Conservation (phyloP, 2,113 vertebrate species). For the Glaucidium brasilianum region DNA sequence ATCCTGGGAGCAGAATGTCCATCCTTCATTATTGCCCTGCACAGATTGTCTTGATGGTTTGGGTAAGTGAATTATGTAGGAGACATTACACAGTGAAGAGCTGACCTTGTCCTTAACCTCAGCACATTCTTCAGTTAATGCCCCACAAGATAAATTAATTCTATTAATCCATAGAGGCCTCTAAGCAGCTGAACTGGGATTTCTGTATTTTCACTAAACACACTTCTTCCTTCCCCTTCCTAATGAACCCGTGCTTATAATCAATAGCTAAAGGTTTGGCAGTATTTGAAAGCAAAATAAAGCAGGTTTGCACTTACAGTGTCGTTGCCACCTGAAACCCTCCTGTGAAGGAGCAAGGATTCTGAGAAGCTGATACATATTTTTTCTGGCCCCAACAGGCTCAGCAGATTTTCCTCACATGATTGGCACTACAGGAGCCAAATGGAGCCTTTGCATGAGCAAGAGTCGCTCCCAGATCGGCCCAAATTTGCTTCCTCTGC, state of each 20-base stretch:
- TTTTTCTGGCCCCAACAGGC: not conserved
- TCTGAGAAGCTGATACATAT: not conserved
- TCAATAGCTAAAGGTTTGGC: not conserved
- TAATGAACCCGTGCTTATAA: not conserved
- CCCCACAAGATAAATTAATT: slow-evolving; percentile 34
- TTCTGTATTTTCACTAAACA: slow-evolving; percentile 22
- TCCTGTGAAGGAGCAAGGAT: not conserved
- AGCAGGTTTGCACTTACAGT: not conserved
- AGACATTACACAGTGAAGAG: not conserved
- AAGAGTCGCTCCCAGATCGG: not conserved
- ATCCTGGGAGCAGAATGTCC: not conserved
- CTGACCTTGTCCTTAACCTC: slow-evolving; percentile 60
- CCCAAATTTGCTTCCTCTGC: not conserved
- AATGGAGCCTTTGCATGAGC: not conserved
- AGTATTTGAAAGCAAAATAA: not conserved
- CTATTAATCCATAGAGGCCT: slow-evolving; percentile 11
- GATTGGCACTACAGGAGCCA: not conserved
- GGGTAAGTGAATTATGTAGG: slow-evolving; percentile 45
- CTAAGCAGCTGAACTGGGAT: slow-evolving; percentile 15
- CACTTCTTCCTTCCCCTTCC: not conserved
- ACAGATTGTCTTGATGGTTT: slow-evolving; percentile 32
- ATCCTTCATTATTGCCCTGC: slow-evolving; percentile 30
- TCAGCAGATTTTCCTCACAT: not conserved
- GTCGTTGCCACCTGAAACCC: not conserved
- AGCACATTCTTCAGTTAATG: slow-evolving; percentile 58